Evolutionary conservation across 2,797 vertebrate genomes (phyloP), one percentile per base, ranked within the genome.

Genomic region (Eleutherodactylus coqui): DNA sequence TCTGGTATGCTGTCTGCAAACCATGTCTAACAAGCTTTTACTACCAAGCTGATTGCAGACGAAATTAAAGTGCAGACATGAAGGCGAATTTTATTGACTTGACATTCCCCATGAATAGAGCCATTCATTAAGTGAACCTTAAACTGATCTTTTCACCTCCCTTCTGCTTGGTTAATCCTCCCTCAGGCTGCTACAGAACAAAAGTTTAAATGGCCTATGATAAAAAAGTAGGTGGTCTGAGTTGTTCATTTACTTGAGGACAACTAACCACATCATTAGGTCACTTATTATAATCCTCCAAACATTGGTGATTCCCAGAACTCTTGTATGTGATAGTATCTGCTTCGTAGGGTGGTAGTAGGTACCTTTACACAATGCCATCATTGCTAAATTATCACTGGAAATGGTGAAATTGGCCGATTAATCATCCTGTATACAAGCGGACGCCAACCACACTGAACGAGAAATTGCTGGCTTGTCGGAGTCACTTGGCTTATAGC

Each of bases 11-110:
- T 64, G 53, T 84, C 76, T 87, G 27, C 82, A 87, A 87, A 87
- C 86, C 86, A 87, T 87, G 86, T 87, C 86, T 87, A 84, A 84
- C 76, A 79, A 84, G 86, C 82, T 87, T 84, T 87, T 84, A 87
- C 82, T 87, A 64, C 77, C 75, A 83, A 21, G 49, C 75, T 87
- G 67, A 79, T 83, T 87, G 85, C 85, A 87, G 85, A 86, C 60
- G 58, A 82, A 84, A 79, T 83, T 86, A 83, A 85, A 84, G 76
- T 84, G 69, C 86, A 84, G 86, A 84, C 86, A 79, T 79, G 53
- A 80, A 84, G 76, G 86, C 77, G 77, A 81, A 80, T 83, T 83
- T 87, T 82, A 79, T 79, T 84, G 82, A 83, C 67, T 84, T 87
- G 86, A 87, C 86, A 87, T 87, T 87, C 86, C 77, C 79, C 55